Evolutionary conservation across 2,113 vertebrate species (phyloP), one percentile per base, ranked within the genome.

Genomic region (Steatornis caripensis): DNA sequence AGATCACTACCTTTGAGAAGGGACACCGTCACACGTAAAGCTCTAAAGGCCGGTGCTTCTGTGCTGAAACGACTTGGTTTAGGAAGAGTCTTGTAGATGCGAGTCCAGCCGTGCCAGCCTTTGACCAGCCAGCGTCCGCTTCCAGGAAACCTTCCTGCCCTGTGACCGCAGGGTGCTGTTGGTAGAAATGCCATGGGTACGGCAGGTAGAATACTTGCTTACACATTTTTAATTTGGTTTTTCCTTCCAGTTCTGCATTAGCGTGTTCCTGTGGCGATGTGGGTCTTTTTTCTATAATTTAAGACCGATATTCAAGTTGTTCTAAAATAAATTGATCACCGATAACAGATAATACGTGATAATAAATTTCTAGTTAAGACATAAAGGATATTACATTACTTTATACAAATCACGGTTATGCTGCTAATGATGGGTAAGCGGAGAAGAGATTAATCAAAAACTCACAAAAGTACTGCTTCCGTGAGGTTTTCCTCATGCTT

Each of bases 391-490:
- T 60, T 84, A 41, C 80, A 36, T 48, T 19, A 41, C 14, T 88
- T 97, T 66, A 36, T 89, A 93, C 85, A 90, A 87, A 86, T 61
- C 16, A 3, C 36, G 68, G 51, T 36, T 60, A 4, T 72, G 39
- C 88, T 81, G 81, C 77, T 61, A 51, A 8, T 39, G 65, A 5
- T 66, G 60, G 45, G 34, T 29, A 22, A 81, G 71, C 88, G 85
- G 72, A 81, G 94, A 95, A 48, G 43, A 76, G 78, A 89, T 96
- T 80, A 94, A 93, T 94, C 88, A 96, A 91, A 90, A 89, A 11
- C 75, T 87, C 20, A 10, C 15, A 34, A 7, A 79, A 96, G 79
- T 34, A n/a, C 36, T 45, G 3, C 65, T 81, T 90, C 18, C 26
- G 10, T 29, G 60, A 66, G 64, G 15, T 68, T 65, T 45, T 36